Base-by-base conservation (phyloP, 2,113 vertebrate genomes). In the Callaeas wilsoni region DNA sequence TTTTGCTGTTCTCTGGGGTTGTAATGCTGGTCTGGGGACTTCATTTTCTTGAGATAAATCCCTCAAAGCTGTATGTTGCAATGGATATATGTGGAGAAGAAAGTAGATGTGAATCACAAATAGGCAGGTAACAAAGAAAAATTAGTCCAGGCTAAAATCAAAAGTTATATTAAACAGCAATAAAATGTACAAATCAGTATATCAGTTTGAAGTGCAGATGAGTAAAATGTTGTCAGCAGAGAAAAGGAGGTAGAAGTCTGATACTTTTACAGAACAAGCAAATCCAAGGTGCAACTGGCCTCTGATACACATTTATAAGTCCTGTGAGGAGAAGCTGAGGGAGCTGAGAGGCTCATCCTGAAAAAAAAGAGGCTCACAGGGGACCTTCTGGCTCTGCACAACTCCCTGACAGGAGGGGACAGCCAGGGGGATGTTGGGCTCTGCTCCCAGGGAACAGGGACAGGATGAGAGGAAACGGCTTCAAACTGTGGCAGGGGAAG, bases 361-460 rank as follows among this genome's bases (percentile, higher is more conserved):
- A 25, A 55, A 47, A 1, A 75, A 53, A 89, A 16, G 20, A 68
- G n/a, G 16, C 7, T 76, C 30, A 10, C 13, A 25, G 6, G 33
- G 23, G 11, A 4, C 12, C 25, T 19, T 47, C 3, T 32, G 7
- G 17, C n/a, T 60, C 30, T 60, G 39, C 47, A 53, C 33, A 60
- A 3, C 9, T 75, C 33, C 33, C 39, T 53, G 44, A 8, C 8
- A 67, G 60, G 49, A 56, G 35, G 39, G 23, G 55, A 4, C 22
- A 68, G 11, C 14, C 0, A 0, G 25, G 16, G 14, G 9, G 16
- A n/a, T n/a, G 4, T 16, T 1, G 0, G 27, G 33, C 6, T 81
- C 3, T 81, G 8, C 27, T 33, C 2, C 9, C 46, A 39, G 23
- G 29, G 11, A 75, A 53, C 25, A 39, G 33, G 20, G 39, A 82